Conservation (phyloP, 1,140 invertebrate genomes). For the Panagrolaimus sp. region DNA sequence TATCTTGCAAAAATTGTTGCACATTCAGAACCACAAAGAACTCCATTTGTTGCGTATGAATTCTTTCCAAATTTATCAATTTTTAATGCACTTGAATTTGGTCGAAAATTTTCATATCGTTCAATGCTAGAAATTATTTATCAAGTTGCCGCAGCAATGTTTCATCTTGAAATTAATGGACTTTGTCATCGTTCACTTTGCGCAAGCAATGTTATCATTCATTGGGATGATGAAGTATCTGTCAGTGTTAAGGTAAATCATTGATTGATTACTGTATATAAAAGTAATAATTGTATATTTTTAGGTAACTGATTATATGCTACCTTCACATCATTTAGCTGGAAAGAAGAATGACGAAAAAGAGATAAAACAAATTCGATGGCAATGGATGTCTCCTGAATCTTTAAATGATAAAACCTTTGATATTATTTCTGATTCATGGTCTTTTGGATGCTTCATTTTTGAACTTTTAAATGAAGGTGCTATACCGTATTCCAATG, state of each 20-base stretch:
- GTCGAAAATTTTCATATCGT: not conserved
- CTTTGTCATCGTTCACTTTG: not conserved
- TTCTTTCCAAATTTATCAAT: not conserved
- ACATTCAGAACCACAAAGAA: not conserved
- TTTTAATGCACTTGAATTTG: not conserved
- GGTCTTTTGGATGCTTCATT: constrained; percentile 1
- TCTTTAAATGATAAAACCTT: not conserved
- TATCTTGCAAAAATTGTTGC: not conserved
- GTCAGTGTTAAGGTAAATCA: not conserved
- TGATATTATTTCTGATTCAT: not conserved
- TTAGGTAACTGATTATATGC: constrained; percentile 7
- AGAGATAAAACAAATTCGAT: not conserved
- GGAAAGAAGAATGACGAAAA: too few relatives aligned
- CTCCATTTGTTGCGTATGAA: constrained; percentile 13
- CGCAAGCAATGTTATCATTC: constrained; percentile 1
- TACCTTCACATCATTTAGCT: constrained; percentile 8
- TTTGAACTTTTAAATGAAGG: not conserved
- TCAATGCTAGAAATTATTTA: not conserved
- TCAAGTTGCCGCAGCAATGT: constrained; percentile 1
- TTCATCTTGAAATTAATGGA: constrained; percentile 1
- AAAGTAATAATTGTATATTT: too few relatives aligned
- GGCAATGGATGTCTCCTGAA: constrained; percentile 13
- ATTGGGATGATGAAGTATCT: constrained; percentile 6
- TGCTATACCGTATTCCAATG: not conserved
- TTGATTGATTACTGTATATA: too few relatives aligned